These are phyloP conservation scores for Lathamus discolor DNA, from an alignment of 2,113 vertebrate species.

Conservation along the genomic window DNA sequence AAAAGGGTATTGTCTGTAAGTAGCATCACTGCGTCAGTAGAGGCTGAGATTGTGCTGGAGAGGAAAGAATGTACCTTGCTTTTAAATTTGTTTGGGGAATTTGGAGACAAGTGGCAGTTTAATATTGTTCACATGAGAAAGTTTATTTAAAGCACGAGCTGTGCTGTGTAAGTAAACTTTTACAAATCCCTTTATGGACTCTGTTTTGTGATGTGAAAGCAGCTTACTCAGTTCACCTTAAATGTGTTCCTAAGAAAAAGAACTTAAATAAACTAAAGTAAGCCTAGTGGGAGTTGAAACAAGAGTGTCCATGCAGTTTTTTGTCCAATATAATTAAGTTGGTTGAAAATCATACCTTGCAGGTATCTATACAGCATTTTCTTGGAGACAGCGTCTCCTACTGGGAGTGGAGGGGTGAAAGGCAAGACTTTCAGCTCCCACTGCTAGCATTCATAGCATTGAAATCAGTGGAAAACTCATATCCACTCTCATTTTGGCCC, in stretches of 20 bases:
- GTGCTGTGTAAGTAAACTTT: background rate
- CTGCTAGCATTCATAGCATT: background rate
- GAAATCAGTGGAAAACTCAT: background rate
- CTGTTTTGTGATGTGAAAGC: background rate
- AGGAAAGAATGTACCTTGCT: background rate
- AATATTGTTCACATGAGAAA: background rate
- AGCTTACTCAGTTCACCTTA: background rate
- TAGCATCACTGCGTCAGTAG: background rate
- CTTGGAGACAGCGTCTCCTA: background rate
- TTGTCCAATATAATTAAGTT: background rate
- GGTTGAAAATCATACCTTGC: background rate
- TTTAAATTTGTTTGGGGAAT: background rate
- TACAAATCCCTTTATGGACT: slow-evolving; percentile 32
- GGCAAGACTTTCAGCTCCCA: background rate
- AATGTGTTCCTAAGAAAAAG: background rate
- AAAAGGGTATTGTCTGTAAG: background rate
- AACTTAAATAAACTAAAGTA: background rate
- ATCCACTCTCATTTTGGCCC: background rate
- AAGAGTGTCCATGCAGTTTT: background rate
- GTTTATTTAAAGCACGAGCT: slow-evolving; percentile 11
- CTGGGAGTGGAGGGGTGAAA: background rate
- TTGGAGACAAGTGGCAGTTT: background rate
- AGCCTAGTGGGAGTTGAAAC: background rate
- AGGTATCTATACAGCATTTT: background rate
- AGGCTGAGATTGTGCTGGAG: background rate